These are phyloP conservation scores for Pyxicephalus adspersus DNA, from an alignment of 2,113 vertebrate species.

Conservation along the genomic window DNA sequence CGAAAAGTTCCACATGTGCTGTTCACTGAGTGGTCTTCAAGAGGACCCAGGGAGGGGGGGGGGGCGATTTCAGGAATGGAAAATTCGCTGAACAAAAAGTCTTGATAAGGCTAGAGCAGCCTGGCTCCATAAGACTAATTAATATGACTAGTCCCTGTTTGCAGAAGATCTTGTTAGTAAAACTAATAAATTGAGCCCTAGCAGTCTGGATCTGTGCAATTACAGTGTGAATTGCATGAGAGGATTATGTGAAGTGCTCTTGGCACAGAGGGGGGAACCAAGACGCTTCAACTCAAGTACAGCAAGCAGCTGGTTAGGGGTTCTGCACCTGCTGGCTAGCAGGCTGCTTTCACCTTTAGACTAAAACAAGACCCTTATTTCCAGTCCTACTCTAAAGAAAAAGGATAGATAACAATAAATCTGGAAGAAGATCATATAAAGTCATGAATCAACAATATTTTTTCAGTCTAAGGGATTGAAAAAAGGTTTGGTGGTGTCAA, in stretches of 20 bases:
- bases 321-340: slow-evolving; percentile 84
- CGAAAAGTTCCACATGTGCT: slow-evolving; percentile 72
- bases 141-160: slow-evolving; percentile 69
- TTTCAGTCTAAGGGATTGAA: slow-evolving; percentile 60
- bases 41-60: slow-evolving; percentile 61
- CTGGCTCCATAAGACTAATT: slow-evolving; percentile 76
- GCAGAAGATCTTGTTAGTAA: slow-evolving; percentile 73
- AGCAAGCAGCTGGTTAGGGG: slow-evolving; percentile 82
- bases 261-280: slow-evolving; percentile 75
- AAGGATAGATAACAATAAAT: slow-evolving; percentile 56
- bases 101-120: slow-evolving; percentile 68
- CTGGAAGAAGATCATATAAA: slow-evolving; percentile 61
- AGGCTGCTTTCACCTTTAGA: slow-evolving; percentile 80
- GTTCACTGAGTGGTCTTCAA: slow-evolving; percentile 70
- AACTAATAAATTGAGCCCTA: slow-evolving; percentile 72
- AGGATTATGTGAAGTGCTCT: slow-evolving; percentile 88
- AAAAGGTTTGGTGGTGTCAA: slow-evolving; percentile 25
- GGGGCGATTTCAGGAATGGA: slow-evolving; percentile 43
- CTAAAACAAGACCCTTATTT: slow-evolving; percentile 69
- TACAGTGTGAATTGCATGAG: slow-evolving; percentile 87
- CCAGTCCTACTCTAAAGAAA: slow-evolving; percentile 61
- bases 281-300: slow-evolving; percentile 75
- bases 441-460: slow-evolving; percentile 57
- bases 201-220: slow-evolving; percentile 80
- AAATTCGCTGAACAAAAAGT: slow-evolving; percentile 62